Percentiles rank a stretch among this genome's conserved stretches.
phyloP scores from a whole-genome alignment of 1,140 invertebrate species.

The Kradibia gibbosae region DNA sequence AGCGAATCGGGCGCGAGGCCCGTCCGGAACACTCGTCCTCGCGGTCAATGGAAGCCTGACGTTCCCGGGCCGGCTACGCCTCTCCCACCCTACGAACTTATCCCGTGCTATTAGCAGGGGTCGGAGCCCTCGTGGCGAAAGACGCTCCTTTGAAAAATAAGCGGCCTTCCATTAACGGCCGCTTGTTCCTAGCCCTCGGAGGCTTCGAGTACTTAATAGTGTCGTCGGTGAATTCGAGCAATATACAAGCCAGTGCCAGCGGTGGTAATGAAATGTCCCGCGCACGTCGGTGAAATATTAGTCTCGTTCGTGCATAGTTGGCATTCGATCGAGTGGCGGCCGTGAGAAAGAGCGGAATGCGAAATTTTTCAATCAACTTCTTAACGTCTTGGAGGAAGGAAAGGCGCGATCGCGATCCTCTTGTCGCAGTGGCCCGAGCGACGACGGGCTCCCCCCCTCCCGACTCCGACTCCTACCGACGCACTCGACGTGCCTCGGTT shows the following conservation, averaged over 20 bases:
- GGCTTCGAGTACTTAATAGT: not conserved
- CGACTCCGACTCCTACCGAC: no score
- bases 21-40: no score
- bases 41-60: not conserved
- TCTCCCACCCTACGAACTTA: no score
- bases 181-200: not conserved
- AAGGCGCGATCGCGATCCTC: not conserved
- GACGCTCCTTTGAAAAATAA: not conserved
- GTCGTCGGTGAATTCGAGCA: not conserved
- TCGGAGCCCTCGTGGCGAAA: not conserved
- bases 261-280: not conserved
- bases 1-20: not conserved
- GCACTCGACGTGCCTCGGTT: no score
- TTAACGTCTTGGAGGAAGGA: slow-evolving; percentile 16
- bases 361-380: slow-evolving; percentile 35
- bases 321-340: not conserved
- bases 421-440: not conserved
- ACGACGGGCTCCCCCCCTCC: not conserved
- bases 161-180: not conserved
- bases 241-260: not conserved
- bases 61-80: no score
- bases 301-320: not conserved
- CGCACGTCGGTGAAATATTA: not conserved
- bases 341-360: not conserved
- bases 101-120: not conserved